These are phyloP conservation scores for Acleris emargana DNA, from an alignment of 2,888 invertebrate species.

Conservation along the genomic window DNA sequence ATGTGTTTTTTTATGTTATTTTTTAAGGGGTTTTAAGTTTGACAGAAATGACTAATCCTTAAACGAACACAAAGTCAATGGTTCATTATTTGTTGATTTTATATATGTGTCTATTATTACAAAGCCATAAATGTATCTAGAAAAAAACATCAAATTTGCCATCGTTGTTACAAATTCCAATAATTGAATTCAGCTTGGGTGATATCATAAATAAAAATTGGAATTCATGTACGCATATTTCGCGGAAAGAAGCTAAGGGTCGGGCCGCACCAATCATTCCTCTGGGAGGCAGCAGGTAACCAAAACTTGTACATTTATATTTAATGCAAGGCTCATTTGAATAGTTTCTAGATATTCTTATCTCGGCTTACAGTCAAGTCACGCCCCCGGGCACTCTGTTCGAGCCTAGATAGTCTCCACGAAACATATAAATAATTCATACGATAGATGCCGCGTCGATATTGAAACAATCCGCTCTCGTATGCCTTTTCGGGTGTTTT, in stretches of 20 bases:
- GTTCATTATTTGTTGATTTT: no score
- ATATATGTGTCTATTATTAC: no score
- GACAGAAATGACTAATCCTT: no score
- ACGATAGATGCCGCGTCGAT: constrained; percentile 53
- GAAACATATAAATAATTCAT: constrained; percentile 74
- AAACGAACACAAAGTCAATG: no score
- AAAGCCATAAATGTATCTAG: no score
- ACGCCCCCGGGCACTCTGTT: constrained; percentile 56
- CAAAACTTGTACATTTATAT: constrained; percentile 29
- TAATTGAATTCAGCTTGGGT: no score
- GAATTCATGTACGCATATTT: constrained; percentile 7
- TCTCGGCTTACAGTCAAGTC: constrained; percentile 54
- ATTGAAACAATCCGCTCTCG: constrained; percentile 67
- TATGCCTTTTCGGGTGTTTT: constrained; percentile 56
- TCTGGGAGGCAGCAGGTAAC: constrained; percentile 21
- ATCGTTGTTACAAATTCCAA: no score
- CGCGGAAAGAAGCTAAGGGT: constrained; percentile 25
- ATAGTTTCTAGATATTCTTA: constrained; percentile 34
- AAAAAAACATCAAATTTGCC: neutral
- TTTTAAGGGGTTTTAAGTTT: no score
- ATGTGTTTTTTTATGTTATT: no score
- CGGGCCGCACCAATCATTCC: constrained; percentile 26
- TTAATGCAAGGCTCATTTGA: constrained; percentile 35
- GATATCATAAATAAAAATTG: no score
- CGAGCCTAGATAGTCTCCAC: constrained; percentile 45